Base-by-base conservation (phyloP, 2,113 vertebrate species). In the Channa argus region DNA sequence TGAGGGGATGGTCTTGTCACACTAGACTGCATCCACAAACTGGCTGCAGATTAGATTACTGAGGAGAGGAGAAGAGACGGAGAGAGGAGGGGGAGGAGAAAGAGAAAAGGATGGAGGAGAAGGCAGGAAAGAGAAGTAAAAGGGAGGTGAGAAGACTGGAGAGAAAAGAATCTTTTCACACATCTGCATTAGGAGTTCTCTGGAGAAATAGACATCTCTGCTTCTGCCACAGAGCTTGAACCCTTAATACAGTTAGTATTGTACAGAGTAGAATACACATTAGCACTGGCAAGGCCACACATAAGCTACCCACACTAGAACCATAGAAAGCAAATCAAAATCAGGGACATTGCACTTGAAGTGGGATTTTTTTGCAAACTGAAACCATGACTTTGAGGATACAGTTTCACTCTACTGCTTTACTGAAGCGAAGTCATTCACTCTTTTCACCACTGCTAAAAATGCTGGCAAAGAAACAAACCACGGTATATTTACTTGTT, bases 11-110 rank as follows among this genome's bases (percentile, higher is more conserved):
- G 71, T 83, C 63, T 87, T 93, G 93, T 94, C 93, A 94, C 93
- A 93, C 88, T 90, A 93, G 91, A 93, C 92, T 94, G 92, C 91
- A 90, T 94, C 92, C 91, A 91, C 93, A 94, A 92, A 93, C 92
- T 90, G 92, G 88, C 88, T 90, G 86, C 88, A 94, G 94, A 94
- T 95, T 94, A 93, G 93, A 95, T 95, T 94, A 93, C 90, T 90
- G 82, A 91, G 75, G 80, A 87, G 83, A 80, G 76, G 65, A 84
- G 65, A 71, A 63, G 49, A 52, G 62, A 51, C 24, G 24, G 24
- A 54, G 34, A 64, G 52, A 13, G 24, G 46, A 39, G 55, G 9
- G 55, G 24, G 71, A 4, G 65, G 71, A 33, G 63, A 49, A 71
- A 54, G 55, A 54, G 74, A 11, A n/a, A 55, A 14, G 70, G 62